A percentile compares a stretch with the other conserved stretches of the same genome.
Evolutionary conservation across 2,888 invertebrate species (phyloP).

Genomic region (Margaritifera margaritifera): DNA sequence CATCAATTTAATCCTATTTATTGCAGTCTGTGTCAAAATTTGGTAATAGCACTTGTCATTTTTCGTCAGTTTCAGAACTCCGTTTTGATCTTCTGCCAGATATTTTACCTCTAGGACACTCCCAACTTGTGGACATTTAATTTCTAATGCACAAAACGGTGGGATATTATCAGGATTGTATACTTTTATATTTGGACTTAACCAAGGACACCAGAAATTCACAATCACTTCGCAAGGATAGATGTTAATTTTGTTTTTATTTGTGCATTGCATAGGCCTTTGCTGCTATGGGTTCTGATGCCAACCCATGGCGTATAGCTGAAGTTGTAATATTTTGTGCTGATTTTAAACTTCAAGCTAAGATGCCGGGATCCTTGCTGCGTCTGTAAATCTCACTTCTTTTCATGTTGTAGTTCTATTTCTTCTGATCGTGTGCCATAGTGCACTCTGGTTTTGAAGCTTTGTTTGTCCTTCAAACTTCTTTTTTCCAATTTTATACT

Average conservation of each 20-base stretch:
- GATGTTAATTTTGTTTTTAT: slow-evolving; percentile 7
- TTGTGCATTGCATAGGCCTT: too few relatives aligned
- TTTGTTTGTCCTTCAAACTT: too few relatives aligned
- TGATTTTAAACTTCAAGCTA: slow-evolving; percentile 7
- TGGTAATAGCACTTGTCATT: slow-evolving; percentile 10
- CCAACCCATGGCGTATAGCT: slow-evolving; percentile 3
- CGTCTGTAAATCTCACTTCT: too few relatives aligned
- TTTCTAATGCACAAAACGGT: slow-evolving; percentile 3
- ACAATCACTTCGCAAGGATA: slow-evolving; percentile 9
- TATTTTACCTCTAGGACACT: slow-evolving; percentile 1
- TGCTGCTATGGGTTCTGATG: slow-evolving; percentile 6
- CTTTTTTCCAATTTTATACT: too few relatives aligned
- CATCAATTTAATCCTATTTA: slow-evolving; percentile 9
- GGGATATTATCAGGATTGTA: not conserved
- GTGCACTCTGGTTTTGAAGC: too few relatives aligned
- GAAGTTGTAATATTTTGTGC: slow-evolving; percentile 6
- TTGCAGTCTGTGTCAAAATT: slow-evolving; percentile 9
- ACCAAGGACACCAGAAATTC: slow-evolving; percentile 1
- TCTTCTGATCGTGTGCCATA: too few relatives aligned
- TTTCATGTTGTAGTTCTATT: too few relatives aligned
- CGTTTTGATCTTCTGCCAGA: not conserved
- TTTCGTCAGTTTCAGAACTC: slow-evolving; percentile 1
- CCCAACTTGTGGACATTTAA: slow-evolving; percentile 7
- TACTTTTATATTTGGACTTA: slow-evolving; percentile 9
- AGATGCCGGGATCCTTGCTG: too few relatives aligned